Base-by-base conservation (phyloP, 2,797 vertebrate species). In the Carcharodon carcharias region DNA sequence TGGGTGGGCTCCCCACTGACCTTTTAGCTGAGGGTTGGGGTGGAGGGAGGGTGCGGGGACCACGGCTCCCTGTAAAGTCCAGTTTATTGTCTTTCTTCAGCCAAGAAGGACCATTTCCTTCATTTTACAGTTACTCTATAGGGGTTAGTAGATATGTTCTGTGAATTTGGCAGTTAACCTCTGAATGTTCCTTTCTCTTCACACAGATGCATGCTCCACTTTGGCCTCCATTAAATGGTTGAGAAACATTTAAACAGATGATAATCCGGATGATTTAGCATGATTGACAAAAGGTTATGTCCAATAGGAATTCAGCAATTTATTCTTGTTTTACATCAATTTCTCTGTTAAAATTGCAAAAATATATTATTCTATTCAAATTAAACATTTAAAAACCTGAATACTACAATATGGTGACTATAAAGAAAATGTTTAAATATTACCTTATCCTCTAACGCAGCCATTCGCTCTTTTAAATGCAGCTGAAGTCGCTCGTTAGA, bases 391-490 rank as follows among this genome's bases (percentile, higher is more conserved):
- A 85, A 50, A 50, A 85, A 23, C 6, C 6, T 85, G 82, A 85
- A 91, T 26, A 65, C 31, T 26, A 9, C 45, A 95, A 69, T 9
- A 40, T 69, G 40, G 28, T 45, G 14, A 54, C 12, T 31, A 54
- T 54, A 11, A 95, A 94, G 31, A 45, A 69, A 45, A 71, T 1
- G 26, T 71, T 50, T 54, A n/a, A 71, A 58, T 67, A 8, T 97
- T 98, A 99, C 99, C 99, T 99, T 99, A 96, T 99, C 99, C 96
- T 99, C 99, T 0, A 99, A 98, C 0, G 99, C 99, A 0, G 99
- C 98, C 99, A 99, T 99, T 80, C 99, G 98, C 97, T 99, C 99
- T 97, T 99, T 99, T 56, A 99, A 98, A 97, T 99, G 99, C 1
- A 99, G 98, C 97, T 99, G 99, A 0, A 99, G 98, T 3, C 99